phyloP scores from a whole-genome alignment of 2,888 invertebrate genomes.

The Orthosia gothica region DNA sequence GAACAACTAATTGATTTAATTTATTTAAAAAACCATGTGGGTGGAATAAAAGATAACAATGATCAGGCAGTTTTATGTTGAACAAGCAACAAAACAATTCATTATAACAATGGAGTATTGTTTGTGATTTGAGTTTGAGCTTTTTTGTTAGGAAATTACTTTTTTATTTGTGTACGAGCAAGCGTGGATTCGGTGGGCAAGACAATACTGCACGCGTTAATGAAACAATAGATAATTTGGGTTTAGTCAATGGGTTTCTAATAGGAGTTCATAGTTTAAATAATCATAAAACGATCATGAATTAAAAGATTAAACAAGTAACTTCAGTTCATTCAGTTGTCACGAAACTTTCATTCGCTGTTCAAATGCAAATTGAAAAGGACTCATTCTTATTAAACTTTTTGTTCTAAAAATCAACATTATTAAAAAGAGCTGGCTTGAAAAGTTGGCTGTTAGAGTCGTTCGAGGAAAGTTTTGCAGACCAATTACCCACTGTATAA shows the following conservation, averaged over 20 bases:
- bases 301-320: conserved; percentile 28
- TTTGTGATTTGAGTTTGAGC: conserved; percentile 82
- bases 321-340: conserved; percentile 15
- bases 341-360: conserved; percentile 11
- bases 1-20: conserved; percentile 73
- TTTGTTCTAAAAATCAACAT: conserved; percentile 23
- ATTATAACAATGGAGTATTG: conserved; percentile 87
- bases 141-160: conserved; percentile 82
- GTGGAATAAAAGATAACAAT: conserved; percentile 85
- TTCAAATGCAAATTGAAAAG: conserved; percentile 39
- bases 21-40: conserved; percentile 82
- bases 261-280: conserved; percentile 55
- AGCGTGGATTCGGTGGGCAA: conserved; percentile 75
- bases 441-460: conserved; percentile 41
- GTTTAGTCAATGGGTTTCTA: conserved; percentile 58
- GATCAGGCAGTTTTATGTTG: conserved; percentile 81
- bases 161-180: conserved; percentile 73
- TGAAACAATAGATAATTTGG: conserved; percentile 67
- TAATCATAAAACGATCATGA: conserved; percentile 39
- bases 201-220: conserved; percentile 72
- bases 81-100: conserved; percentile 86
- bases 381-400: conserved; percentile 16
- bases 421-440: conserved; percentile 41
- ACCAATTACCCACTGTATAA: conserved; percentile 27
- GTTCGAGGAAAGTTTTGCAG: conserved; percentile 33